phyloP scores from a whole-genome alignment of 37 sponge, comb jelly and placozoan genomes.

The Aphrocallistes beatrix region DNA sequence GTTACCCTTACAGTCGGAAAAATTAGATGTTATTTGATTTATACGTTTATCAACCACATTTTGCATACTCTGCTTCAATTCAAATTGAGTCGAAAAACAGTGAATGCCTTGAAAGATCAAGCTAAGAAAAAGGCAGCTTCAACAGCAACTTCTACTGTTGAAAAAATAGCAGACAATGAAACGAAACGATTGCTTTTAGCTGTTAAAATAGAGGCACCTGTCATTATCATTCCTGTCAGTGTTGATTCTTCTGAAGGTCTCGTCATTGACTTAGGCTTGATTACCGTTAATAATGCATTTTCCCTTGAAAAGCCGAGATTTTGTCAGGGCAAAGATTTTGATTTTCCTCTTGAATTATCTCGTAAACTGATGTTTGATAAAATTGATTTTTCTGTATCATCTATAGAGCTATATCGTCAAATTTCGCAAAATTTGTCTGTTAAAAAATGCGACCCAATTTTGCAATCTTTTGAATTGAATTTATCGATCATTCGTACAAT shows the following conservation, averaged over 20 bases:
- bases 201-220: slow-evolving; percentile 43
- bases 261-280: slow-evolving; percentile 44
- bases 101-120: neutral
- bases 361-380: neutral
- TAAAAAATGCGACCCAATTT: neutral
- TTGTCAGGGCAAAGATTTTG: neutral
- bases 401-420: neutral
- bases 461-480: neutral
- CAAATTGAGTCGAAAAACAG: neutral
- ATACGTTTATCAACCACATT: neutral
- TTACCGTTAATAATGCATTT: slow-evolving; percentile 29
- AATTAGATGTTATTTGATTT: neutral
- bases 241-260: slow-evolving; percentile 26
- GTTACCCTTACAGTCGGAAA: neutral
- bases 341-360: neutral
- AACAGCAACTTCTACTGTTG: neutral
- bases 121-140: neutral
- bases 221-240: slow-evolving; percentile 34
- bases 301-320: neutral
- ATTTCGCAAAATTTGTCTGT: neutral
- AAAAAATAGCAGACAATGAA: neutral
- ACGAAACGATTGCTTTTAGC: neutral
- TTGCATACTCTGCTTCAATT: neutral
- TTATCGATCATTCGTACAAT: neutral
- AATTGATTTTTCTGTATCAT: neutral